Evolutionary conservation across 2,888 invertebrate genomes (phyloP).

Genomic region (Polietes domitor): DNA sequence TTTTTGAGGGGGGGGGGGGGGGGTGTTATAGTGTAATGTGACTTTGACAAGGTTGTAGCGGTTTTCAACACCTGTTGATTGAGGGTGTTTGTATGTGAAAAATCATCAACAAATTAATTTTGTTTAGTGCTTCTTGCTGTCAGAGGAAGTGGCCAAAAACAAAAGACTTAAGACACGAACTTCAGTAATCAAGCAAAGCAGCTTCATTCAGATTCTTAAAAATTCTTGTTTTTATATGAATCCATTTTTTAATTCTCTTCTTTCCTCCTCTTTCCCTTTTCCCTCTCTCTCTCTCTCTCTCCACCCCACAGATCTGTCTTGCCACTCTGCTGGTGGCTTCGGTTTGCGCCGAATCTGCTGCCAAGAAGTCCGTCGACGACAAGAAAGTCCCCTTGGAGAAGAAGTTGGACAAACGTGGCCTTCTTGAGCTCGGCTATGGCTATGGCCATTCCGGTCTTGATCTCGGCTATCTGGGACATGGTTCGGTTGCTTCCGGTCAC

Average conservation of each 20-base stretch:
- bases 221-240: background rate
- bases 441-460: conserved; percentile 89
- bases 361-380: conserved; percentile 80
- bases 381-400: conserved; percentile 85
- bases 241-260: background rate
- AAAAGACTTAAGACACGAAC: conserved; percentile 34
- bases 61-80: conserved; percentile 24
- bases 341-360: conserved; percentile 84
- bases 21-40: conserved; percentile 1
- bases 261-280: background rate
- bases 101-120: background rate
- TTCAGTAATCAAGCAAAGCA: background rate
- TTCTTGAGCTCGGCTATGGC: conserved; percentile 90
- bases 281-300: background rate
- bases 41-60: conserved; percentile 5
- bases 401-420: conserved; percentile 91
- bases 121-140: background rate
- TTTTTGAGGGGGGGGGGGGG: no score
- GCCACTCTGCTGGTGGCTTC: conserved; percentile 89
- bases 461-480: conserved; percentile 87
- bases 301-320: conserved; percentile 86
- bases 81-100: background rate
- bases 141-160: background rate
- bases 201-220: background rate
- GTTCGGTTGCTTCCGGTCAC: conserved; percentile 81